Evolutionary conservation across 2,888 invertebrate species (phyloP).

Genomic region (Cheilosia urbana): DNA sequence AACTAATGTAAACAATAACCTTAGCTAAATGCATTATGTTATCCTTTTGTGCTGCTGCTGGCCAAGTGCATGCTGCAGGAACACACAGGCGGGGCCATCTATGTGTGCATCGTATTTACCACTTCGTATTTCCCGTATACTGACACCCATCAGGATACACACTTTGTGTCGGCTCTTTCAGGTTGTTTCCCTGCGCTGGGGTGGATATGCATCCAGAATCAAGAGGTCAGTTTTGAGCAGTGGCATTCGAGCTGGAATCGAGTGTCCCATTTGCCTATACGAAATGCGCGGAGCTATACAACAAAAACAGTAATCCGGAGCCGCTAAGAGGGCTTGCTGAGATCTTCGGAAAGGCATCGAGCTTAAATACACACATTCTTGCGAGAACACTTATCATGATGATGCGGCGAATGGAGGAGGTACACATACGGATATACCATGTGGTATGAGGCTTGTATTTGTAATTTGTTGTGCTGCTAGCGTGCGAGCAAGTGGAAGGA

Average conservation of each 20-base stretch:
- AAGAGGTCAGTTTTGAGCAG: constrained; percentile 10
- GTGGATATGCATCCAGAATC: constrained; percentile 6
- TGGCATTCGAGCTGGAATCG: constrained; percentile 13
- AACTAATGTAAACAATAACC: constrained; percentile 69
- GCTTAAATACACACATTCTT: constrained; percentile 55
- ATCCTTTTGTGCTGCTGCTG: constrained; percentile 49
- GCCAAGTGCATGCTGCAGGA: constrained; percentile 16
- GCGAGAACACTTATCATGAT: constrained; percentile 52
- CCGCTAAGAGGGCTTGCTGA: constrained; percentile 35
- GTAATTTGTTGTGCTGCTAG: constrained; percentile 39
- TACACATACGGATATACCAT: not conserved
- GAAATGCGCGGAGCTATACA: constrained; percentile 14
- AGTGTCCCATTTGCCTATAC: constrained; percentile 30
- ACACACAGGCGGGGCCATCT: constrained; percentile 24
- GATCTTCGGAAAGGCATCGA: constrained; percentile 27
- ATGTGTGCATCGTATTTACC: constrained; percentile 46
- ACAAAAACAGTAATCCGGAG: not conserved
- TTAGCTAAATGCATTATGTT: constrained; percentile 64
- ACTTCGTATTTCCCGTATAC: constrained; percentile 48
- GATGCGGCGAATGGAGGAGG: constrained; percentile 35
- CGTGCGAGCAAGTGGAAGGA: constrained; percentile 72
- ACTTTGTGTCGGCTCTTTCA: constrained; percentile 19
- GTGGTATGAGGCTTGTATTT: not conserved
- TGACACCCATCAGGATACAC: constrained; percentile 40
- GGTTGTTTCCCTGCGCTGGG: not conserved